Conservation (phyloP, 1,140 invertebrate genomes). For the Uloborus diversus region DNA sequence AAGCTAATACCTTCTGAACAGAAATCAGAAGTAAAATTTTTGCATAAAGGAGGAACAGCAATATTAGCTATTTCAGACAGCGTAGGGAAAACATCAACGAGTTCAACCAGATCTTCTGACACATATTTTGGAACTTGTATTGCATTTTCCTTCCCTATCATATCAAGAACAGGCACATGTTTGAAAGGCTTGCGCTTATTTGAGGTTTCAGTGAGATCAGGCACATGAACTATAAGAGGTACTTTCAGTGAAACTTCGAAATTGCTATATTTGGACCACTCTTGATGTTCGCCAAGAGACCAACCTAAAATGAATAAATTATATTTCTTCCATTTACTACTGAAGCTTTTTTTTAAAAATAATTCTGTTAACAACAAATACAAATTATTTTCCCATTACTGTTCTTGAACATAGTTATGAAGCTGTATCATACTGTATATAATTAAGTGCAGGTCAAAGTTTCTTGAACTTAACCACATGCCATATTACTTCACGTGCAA, state of each 20-base stretch:
- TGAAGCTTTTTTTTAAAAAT: too few species aligned
- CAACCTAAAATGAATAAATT: conserved; percentile 83
- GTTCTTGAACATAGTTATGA: too few species aligned
- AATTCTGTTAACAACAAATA: too few species aligned
- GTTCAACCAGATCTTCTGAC: conserved; percentile 71
- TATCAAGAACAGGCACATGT: background rate
- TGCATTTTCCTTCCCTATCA: background rate
- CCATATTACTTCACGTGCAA: too few species aligned
- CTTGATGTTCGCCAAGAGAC: conserved; percentile 88
- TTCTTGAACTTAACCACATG: too few species aligned
- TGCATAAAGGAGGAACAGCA: conserved; percentile 70
- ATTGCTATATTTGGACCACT: conserved; percentile 91
- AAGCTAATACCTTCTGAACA: conserved; percentile 82
- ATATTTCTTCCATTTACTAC: too few species aligned
- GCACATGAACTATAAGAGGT: conserved; percentile 79
- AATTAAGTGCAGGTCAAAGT: too few species aligned
- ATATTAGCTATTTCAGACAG: conserved; percentile 76
- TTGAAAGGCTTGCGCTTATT: conserved; percentile 28
- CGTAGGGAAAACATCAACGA: conserved; percentile 87
- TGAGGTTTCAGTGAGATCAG: conserved; percentile 67
- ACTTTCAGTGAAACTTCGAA: conserved; percentile 82
- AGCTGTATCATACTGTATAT: too few species aligned
- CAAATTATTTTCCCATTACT: too few species aligned
- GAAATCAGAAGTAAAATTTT: conserved; percentile 63
- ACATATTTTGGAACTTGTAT: background rate